Conservation (phyloP, 92 coral and sea anemone species). For the Porites lobata region DNA sequence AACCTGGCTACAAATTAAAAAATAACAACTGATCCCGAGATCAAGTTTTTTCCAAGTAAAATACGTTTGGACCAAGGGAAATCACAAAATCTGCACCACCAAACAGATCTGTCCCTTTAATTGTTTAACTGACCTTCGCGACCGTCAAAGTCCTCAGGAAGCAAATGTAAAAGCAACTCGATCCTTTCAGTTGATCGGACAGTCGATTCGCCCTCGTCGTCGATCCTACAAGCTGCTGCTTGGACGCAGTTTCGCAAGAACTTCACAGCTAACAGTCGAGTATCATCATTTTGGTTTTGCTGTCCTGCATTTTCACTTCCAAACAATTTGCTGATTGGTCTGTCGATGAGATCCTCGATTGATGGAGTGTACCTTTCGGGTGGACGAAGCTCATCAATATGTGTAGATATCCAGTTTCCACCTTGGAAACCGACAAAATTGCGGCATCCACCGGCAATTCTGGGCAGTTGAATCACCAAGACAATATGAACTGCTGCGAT, state of each 20-base stretch:
- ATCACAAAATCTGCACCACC: not conserved
- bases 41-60: too few relatives aligned
- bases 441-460: conserved; percentile 82
- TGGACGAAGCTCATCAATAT: conserved; percentile 86
- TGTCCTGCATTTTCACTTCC: conserved; percentile 24
- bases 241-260: conserved; percentile 69
- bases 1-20: too few relatives aligned
- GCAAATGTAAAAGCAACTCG: conserved; percentile 68
- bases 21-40: too few relatives aligned
- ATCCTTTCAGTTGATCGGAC: conserved; percentile 82
- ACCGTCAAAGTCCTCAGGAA: conserved; percentile 58
- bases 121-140: conserved; percentile 14
- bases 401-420: conserved; percentile 81
- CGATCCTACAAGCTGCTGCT: conserved; percentile 83
- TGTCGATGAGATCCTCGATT: conserved; percentile 64
- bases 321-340: conserved; percentile 79
- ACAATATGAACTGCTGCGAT: conserved; percentile 67
- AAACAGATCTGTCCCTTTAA: not conserved
- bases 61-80: not conserved
- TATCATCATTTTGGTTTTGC: conserved; percentile 1
- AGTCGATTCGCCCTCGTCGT: conserved; percentile 62
- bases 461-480: conserved; percentile 78
- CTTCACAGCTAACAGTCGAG: conserved; percentile 37
- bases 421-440: conserved; percentile 89
- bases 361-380: conserved; percentile 70